Percentiles rank a stretch among this genome's conserved stretches.
These are phyloP conservation scores for Gerris lacustris DNA, from an alignment of 2,888 invertebrate genomes.

Conservation along the genomic window DNA sequence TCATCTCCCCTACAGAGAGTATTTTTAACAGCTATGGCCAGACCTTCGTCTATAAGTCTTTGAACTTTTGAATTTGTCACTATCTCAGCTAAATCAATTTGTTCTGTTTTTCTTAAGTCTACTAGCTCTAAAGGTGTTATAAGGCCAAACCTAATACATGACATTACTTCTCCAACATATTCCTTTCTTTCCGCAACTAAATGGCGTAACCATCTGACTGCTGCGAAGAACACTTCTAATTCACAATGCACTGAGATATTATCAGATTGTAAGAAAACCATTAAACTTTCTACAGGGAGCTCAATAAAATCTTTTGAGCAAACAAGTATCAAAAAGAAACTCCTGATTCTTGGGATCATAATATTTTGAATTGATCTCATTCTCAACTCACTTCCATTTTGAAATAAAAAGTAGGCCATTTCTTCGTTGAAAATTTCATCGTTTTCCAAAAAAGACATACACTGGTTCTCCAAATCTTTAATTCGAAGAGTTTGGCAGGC, in stretches of 20 bases:
- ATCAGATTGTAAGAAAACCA: constrained; percentile 55
- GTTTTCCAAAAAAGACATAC: constrained; percentile 62
- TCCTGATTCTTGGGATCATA: constrained; percentile 60
- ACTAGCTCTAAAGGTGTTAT: constrained; percentile 70
- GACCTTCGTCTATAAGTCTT: constrained; percentile 65
- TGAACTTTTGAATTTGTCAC: constrained; percentile 55
- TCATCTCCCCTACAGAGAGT: neutral
- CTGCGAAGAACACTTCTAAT: constrained; percentile 67
- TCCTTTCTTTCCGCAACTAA: constrained; percentile 52
- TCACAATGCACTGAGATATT: constrained; percentile 56
- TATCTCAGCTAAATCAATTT: constrained; percentile 56
- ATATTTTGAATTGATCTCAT: constrained; percentile 53
- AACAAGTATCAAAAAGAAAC: constrained; percentile 63
- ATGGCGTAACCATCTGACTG: constrained; percentile 62
- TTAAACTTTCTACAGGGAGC: constrained; percentile 51
- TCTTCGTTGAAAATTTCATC: constrained; percentile 58
- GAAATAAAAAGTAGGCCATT: constrained; percentile 55
- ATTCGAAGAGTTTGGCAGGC: constrained; percentile 59
- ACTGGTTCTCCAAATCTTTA: constrained; percentile 63
- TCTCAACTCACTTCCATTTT: constrained; percentile 46
- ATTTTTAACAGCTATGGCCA: constrained; percentile 42
- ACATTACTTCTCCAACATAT: constrained; percentile 48
- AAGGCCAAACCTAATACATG: constrained; percentile 62
- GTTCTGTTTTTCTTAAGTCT: constrained; percentile 59
- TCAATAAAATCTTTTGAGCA: constrained; percentile 61